phyloP scores from a whole-genome alignment of 2,113 vertebrate genomes.

The Poeciliopsis retropinna region DNA sequence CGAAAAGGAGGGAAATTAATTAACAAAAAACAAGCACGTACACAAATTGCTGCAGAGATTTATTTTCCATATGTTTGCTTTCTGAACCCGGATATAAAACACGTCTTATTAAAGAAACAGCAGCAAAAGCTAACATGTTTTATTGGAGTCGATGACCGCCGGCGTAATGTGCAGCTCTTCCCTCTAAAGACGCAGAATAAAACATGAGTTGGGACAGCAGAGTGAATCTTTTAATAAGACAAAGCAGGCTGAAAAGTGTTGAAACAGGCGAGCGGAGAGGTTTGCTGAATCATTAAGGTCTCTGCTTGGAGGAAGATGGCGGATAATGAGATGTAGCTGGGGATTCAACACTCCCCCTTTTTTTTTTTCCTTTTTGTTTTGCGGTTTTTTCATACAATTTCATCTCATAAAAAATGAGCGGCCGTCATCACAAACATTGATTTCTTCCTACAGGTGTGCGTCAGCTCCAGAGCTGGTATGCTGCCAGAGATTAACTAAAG shows the following conservation, averaged over 20 bases:
- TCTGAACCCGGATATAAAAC: constrained; percentile 3
- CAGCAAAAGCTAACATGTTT: not conserved
- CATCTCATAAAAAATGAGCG: constrained; percentile 35
- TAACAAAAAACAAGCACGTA: constrained; percentile 29
- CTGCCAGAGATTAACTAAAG: constrained; percentile 63
- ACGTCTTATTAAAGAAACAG: not conserved
- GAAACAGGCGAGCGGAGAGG: constrained; percentile 16
- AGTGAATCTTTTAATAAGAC: constrained; percentile 14
- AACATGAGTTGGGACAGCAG: not conserved
- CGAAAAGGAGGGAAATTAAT: constrained; percentile 40
- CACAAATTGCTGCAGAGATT: constrained; percentile 48
- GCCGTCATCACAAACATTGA: constrained; percentile 52
- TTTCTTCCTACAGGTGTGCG: constrained; percentile 67
- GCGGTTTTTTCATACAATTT: constrained; percentile 41
- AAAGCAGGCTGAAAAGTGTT: constrained; percentile 17
- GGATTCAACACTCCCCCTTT: constrained; percentile 13
- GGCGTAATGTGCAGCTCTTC: constrained; percentile 1
- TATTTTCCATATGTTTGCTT: not conserved
- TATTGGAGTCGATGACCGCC: constrained; percentile 1
- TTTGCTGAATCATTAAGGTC: constrained; percentile 23
- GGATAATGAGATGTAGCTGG: constrained; percentile 39
- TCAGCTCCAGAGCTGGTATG: constrained; percentile 43
- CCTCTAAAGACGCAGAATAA: constrained; percentile 12
- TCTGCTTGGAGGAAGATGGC: constrained; percentile 7
- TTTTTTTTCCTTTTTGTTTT: constrained; percentile 29